phyloP scores from a whole-genome alignment of 2,113 vertebrate genomes.

The Pagrus major region DNA sequence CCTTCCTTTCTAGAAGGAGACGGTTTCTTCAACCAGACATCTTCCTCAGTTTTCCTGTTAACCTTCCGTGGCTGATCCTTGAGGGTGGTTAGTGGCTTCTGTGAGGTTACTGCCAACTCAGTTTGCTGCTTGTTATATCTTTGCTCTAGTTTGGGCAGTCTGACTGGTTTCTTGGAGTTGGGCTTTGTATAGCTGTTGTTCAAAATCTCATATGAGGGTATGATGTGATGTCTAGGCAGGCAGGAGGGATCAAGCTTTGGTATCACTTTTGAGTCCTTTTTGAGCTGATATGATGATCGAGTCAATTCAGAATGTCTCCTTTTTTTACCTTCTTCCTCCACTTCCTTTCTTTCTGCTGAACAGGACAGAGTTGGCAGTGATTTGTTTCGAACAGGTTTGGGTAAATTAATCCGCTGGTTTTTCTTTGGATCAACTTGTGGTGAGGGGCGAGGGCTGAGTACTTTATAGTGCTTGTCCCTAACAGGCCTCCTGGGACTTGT shows the following conservation, averaged over 20 bases:
- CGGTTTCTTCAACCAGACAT: neutral
- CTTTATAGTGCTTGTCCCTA: neutral
- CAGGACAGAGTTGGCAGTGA: rapidly evolving
- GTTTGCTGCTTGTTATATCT: conserved; percentile 11
- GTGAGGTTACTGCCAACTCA: neutral
- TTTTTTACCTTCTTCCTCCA: neutral
- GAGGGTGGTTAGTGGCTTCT: conserved; percentile 16
- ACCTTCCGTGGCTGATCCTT: neutral
- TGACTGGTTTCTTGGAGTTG: neutral
- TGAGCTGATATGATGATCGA: neutral
- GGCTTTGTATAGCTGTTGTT: neutral
- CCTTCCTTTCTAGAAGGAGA: neutral
- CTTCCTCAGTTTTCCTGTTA: neutral
- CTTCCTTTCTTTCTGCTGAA: neutral
- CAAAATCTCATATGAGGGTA: conserved; percentile 76
- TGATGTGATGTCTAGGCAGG: conserved; percentile 63
- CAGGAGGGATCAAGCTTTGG: conserved; percentile 37
- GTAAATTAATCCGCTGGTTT: neutral
- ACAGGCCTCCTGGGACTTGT: conserved; percentile 1
- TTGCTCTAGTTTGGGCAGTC: conserved; percentile 22
- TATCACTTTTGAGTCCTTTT: neutral
- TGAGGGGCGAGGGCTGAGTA: neutral
- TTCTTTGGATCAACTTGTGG: conserved; percentile 15
- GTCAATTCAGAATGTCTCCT: neutral
- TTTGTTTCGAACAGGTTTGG: neutral